Evolutionary conservation across 2,888 invertebrate genomes (phyloP).

Genomic region (Scotopteryx bipunctaria): DNA sequence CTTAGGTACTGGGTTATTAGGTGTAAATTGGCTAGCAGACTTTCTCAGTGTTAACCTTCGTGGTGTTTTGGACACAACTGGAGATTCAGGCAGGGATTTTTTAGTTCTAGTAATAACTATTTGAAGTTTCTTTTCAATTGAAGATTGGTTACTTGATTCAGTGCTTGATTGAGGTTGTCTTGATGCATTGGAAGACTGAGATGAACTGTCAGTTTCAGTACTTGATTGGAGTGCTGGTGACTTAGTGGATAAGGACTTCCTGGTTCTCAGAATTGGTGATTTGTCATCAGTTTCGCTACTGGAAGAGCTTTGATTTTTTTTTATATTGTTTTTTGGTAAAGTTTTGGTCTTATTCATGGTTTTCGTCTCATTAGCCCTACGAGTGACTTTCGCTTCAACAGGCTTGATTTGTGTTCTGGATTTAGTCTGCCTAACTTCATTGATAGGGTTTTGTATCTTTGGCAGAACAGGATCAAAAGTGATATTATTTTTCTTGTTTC

Average conservation of each 20-base stretch:
- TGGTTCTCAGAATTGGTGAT: not conserved
- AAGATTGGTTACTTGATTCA: not conserved
- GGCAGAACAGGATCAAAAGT: conserved; percentile 51
- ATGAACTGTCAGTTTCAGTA: conserved; percentile 8
- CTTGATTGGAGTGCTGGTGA: conserved; percentile 5
- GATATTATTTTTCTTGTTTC: conserved; percentile 38
- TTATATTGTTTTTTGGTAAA: conserved; percentile 24
- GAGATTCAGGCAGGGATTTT: conserved; percentile 35
- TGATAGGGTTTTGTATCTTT: conserved; percentile 14
- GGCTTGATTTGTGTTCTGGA: conserved; percentile 33
- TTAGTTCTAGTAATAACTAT: conserved; percentile 22
- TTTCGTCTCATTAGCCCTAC: conserved; percentile 24
- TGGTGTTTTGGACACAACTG: conserved; percentile 22
- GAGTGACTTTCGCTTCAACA: conserved; percentile 26
- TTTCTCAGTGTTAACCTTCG: conserved; percentile 15
- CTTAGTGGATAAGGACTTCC: conserved; percentile 1
- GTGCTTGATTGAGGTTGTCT: not conserved
- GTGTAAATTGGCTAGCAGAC: conserved; percentile 40
- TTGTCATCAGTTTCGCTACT: conserved; percentile 41
- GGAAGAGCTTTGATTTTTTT: conserved; percentile 39
- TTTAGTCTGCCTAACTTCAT: conserved; percentile 30
- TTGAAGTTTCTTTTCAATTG: not conserved
- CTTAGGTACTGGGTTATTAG: conserved; percentile 56
- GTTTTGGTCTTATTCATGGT: too few species aligned
- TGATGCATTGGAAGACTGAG: not conserved